Base-by-base conservation (phyloP, 2,797 vertebrate genomes). In the Sebastes matsubarae region DNA sequence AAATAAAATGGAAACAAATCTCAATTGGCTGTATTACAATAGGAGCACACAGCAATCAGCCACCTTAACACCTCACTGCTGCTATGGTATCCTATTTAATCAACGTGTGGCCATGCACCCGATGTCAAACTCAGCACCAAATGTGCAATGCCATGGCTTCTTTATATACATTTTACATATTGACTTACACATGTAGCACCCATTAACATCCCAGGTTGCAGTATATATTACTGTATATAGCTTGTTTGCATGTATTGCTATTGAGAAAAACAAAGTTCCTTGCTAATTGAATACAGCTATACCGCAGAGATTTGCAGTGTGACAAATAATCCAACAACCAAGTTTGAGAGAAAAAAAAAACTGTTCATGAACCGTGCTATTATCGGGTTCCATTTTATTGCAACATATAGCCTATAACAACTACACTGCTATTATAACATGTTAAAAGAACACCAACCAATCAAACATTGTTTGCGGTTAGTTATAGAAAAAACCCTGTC, bases 341-440 rank as follows among this genome's bases (percentile, higher is more conserved):
- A 58, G 22, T 13, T 46, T 55, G 96, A 96, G 95, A 42, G 96
- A 97, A 97, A 96, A 95, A 95, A 89, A 59, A 1, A 42, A 0
- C 96, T 95, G 95, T 96, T 95, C 95, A 96, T 96, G 96, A 97
- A 97, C 96, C 95, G 96, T 92, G 93, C 89, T 90, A 90, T 81
- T 96, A 96, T 96, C 95, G 96, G 96, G 94, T 97, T 96, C 95
- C 96, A 96, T 97, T 97, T 96, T 96, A 97, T 95, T 95, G 95
- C 84, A 87, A 95, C 93, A 96, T 95, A 96, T 95, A 96, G 95
- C 94, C 20, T 52, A 89, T 95, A 96, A 97, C 96, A 97, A 97
- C 95, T 94, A 95, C 95, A 97, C 96, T 94, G 96, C 91, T 91
- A 96, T 93, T n/a, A 72, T 95, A 95, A 95, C 96, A 95, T 96